These are phyloP conservation scores for Petrocephalus sullivani DNA, from an alignment of 2,797 vertebrate species.

Conservation along the genomic window DNA sequence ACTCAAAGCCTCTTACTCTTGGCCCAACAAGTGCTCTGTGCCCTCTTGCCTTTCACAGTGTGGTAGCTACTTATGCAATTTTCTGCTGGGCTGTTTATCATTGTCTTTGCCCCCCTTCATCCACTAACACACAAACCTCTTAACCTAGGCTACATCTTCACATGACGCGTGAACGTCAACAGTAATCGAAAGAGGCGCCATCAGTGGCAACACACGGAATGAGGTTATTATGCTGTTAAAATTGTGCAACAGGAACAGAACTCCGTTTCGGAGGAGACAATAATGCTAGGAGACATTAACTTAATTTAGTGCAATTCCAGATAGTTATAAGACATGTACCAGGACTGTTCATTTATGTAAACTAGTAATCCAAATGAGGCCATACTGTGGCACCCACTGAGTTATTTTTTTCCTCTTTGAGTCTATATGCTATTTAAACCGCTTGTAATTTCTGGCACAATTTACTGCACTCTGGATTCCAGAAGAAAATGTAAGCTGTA, in stretches of 20 bases:
- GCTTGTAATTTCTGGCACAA: conserved; percentile 9
- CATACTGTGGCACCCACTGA: background rate
- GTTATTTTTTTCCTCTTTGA: background rate
- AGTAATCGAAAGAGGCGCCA: background rate
- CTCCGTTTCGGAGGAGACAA: background rate
- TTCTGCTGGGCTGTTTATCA: background rate
- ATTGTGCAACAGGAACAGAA: background rate
- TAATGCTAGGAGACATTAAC: background rate
- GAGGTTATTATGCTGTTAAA: background rate
- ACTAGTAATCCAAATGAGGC: background rate
- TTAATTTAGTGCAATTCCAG: background rate
- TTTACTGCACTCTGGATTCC: background rate
- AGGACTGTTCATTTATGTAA: conserved; percentile 12
- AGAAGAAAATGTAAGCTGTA: background rate
- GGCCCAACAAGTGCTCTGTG: background rate
- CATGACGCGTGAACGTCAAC: background rate
- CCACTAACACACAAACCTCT: background rate
- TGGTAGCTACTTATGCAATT: background rate
- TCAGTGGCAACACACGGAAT: background rate
- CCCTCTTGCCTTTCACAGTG: background rate
- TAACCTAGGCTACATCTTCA: background rate
- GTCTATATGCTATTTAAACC: background rate
- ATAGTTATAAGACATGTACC: conserved; percentile 1
- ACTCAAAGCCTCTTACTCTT: background rate
- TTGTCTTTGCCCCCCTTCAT: background rate